phyloP scores from a whole-genome alignment of 92 coral and sea anemone species.

The Parazoanthus darwini region DNA sequence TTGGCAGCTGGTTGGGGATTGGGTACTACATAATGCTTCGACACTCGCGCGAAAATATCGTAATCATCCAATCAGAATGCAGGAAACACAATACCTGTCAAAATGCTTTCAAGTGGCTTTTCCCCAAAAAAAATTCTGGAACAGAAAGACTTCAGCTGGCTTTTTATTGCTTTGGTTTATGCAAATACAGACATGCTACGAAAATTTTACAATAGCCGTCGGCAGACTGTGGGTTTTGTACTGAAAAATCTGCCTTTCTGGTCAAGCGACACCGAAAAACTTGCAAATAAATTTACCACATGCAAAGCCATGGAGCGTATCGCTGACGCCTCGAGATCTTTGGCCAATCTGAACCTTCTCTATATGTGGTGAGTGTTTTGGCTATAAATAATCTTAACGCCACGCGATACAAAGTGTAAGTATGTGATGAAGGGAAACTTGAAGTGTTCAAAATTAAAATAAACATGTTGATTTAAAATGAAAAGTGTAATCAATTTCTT shows the following conservation, averaged over 20 bases:
- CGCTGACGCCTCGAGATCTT: not conserved
- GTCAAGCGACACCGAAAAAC: not conserved
- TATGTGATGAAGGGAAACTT: slow-evolving; percentile 10
- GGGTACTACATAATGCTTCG: slow-evolving; percentile 18
- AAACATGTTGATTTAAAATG: not conserved
- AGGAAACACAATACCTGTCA: slow-evolving; percentile 57
- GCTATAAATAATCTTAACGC: not conserved
- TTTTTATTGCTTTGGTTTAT: not conserved
- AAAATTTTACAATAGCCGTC: not conserved
- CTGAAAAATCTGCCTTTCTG: not conserved
- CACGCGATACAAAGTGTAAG: not conserved
- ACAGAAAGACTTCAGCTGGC: slow-evolving; percentile 16
- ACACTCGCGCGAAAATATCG: slow-evolving; percentile 35
- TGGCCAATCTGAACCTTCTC: not conserved
- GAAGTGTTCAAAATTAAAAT: not conserved
- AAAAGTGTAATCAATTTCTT: not conserved
- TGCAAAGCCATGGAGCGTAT: not conserved
- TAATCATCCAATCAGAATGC: slow-evolving; percentile 65
- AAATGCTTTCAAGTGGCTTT: slow-evolving; percentile 44
- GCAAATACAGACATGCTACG: slow-evolving; percentile 13
- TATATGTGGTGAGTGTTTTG: not conserved
- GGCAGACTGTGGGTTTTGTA: slow-evolving; percentile 11
- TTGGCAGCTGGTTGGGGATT: slow-evolving; percentile 45
- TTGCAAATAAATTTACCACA: not conserved
- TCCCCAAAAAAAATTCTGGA: not conserved